Base-by-base conservation (phyloP, 2,888 invertebrate species). In the Melinaea marsaeus region DNA sequence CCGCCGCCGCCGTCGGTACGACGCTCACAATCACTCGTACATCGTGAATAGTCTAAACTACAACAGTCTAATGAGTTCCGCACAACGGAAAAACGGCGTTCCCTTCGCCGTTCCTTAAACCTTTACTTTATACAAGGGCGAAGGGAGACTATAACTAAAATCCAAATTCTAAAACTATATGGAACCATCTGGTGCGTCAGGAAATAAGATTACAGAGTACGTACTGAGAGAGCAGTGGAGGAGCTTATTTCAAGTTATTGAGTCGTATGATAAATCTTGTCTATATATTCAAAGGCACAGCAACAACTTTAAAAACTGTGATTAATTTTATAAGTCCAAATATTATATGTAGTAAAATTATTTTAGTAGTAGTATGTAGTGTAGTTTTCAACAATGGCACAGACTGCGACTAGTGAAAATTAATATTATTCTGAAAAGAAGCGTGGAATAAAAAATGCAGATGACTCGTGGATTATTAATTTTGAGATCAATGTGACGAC, bases 61-160 rank as follows among this genome's bases (percentile, higher is more conserved):
- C 79, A 84, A 89, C 90, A 90, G 90, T 90, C 90, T 89, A 90
- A 87, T 77, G 75, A 81, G 62, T 89, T 87, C 90, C 90, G 89
- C 80, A 90, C 89, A 89, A 90, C 90, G 90, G 90, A 90, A 90
- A 89, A 88, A 83, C 80, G 79, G 75, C 74, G 77, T 80, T 80
- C 88, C 86, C 88, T 81, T 75, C 81, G 83, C 76, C 73, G 71
- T 73, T 78, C 72, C 83, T 87, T 86, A 89, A 60, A 74, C 71
- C 71, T 67, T 78, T 79, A 85, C 79, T 85, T 87, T 88, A 75
- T 88, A 90, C 87, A 72, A 69, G 75, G 71, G 75, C 84, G 83
- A 79, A 85, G 85, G 85, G 85, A 84, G 83, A 76, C 79, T 77
- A 75, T 77, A 80, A 78, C 80, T 76, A 80, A 81, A 64, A 63